Conservation (phyloP, 2,113 vertebrate species). For the Chaetodon auriga region DNA sequence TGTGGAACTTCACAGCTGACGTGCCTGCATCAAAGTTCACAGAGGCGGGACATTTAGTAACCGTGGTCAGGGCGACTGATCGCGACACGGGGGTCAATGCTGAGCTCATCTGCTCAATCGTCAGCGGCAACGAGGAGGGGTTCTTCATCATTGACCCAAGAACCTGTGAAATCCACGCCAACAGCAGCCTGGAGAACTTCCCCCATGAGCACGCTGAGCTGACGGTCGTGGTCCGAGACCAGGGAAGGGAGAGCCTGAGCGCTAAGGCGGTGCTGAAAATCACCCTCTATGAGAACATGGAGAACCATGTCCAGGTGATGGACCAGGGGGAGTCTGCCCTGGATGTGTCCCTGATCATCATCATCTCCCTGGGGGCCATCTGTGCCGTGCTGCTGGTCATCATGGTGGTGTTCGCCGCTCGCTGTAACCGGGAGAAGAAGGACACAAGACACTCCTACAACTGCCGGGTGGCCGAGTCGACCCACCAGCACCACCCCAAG, state of each 20-base stretch:
- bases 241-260: slow-evolving; percentile 90
- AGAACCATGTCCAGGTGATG: slow-evolving; percentile 86
- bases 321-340: slow-evolving; percentile 80
- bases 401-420: slow-evolving; percentile 94
- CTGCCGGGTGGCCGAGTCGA: slow-evolving; percentile 95
- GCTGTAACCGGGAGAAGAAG: slow-evolving; percentile 94
- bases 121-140: slow-evolving; percentile 89
- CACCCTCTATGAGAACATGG: slow-evolving; percentile 85
- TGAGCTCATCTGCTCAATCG: slow-evolving; percentile 92
- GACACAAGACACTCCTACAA: slow-evolving; percentile 94
- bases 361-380: slow-evolving; percentile 92
- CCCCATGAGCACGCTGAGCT: slow-evolving; percentile 88
- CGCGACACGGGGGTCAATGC: slow-evolving; percentile 94
- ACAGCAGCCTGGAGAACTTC: slow-evolving; percentile 88
- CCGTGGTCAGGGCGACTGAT: slow-evolving; percentile 90
- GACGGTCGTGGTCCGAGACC: slow-evolving; percentile 90
- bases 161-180: slow-evolving; percentile 94
- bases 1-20: slow-evolving; percentile 93
- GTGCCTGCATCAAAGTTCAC: slow-evolving; percentile 89
- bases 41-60: slow-evolving; percentile 88
- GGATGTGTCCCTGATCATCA: slow-evolving; percentile 92
- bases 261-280: slow-evolving; percentile 92
- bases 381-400: slow-evolving; percentile 91
- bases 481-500: slow-evolving; percentile 96
- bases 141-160: slow-evolving; percentile 92